A percentile compares a stretch with the other conserved stretches of the same genome.
These are phyloP conservation scores for Lacanobia oleracea DNA, from an alignment of 2,888 invertebrate genomes.

Conservation along the genomic window DNA sequence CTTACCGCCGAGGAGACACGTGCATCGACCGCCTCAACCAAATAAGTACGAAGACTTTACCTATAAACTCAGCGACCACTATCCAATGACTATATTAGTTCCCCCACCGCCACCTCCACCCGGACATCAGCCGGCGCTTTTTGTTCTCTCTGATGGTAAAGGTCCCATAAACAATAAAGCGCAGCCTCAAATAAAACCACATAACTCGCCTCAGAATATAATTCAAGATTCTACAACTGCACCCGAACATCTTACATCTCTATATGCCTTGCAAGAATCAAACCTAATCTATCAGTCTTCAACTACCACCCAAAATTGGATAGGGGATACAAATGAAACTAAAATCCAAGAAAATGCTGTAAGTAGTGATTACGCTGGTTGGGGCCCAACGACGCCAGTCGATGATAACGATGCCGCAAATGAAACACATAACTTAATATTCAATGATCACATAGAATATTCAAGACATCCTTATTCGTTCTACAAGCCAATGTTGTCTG, in stretches of 20 bases:
- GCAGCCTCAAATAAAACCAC: slow-evolving; percentile 67
- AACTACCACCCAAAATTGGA: slow-evolving; percentile 88
- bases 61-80: slow-evolving; percentile 88
- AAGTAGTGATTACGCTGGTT: slow-evolving; percentile 87
- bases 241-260: slow-evolving; percentile 77
- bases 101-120: slow-evolving; percentile 92
- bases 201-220: slow-evolving; percentile 69
- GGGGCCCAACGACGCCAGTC: slow-evolving; percentile 87
- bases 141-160: slow-evolving; percentile 77
- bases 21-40: slow-evolving; percentile 73
- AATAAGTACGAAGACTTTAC: slow-evolving; percentile 88
- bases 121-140: slow-evolving; percentile 81
- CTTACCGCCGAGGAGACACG: slow-evolving; percentile 71
- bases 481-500: slow-evolving; percentile 83
- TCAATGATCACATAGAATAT: slow-evolving; percentile 76
- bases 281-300: slow-evolving; percentile 92
- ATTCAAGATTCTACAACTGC: slow-evolving; percentile 71
- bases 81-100: slow-evolving; percentile 92
- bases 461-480: slow-evolving; percentile 80
- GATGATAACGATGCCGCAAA: slow-evolving; percentile 77
- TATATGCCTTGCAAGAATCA: slow-evolving; percentile 91
- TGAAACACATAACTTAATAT: slow-evolving; percentile 84
- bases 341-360: slow-evolving; percentile 78
- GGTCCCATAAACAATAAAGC: slow-evolving; percentile 61
- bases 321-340: slow-evolving; percentile 77